Evolutionary conservation across 2,888 invertebrate species (phyloP).

Genomic region (Erannis defoliaria): DNA sequence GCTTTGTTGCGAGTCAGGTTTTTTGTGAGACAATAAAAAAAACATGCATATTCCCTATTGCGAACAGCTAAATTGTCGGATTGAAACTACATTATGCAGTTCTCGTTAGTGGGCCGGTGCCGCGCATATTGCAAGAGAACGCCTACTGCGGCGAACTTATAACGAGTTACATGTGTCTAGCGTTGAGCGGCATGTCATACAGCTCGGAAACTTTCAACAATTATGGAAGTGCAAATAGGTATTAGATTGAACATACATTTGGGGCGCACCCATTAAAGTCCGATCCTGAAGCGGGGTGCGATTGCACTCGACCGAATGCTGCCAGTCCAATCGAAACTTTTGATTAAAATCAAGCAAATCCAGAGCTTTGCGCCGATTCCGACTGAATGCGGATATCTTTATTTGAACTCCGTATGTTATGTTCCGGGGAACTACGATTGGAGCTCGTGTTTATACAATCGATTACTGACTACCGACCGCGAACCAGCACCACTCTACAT

Average conservation of each 20-base stretch:
- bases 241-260: slow-evolving; percentile 80
- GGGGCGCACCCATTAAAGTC: slow-evolving; percentile 72
- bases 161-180: slow-evolving; percentile 69
- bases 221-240: slow-evolving; percentile 77
- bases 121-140: slow-evolving; percentile 47
- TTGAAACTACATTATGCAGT: slow-evolving; percentile 51
- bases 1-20: too few relatives aligned
- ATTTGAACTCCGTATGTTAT: slow-evolving; percentile 78
- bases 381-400: slow-evolving; percentile 78
- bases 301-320: slow-evolving; percentile 70
- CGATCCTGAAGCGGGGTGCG: slow-evolving; percentile 65
- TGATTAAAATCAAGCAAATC: slow-evolving; percentile 86
- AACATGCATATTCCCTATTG: slow-evolving; percentile 9
- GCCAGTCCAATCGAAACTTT: slow-evolving; percentile 84
- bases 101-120: slow-evolving; percentile 49
- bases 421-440: slow-evolving; percentile 69
- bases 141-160: slow-evolving; percentile 65
- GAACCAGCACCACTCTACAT: slow-evolving; percentile 17
- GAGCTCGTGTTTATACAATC: slow-evolving; percentile 72
- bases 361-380: slow-evolving; percentile 67
- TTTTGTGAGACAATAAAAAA: too few relatives aligned
- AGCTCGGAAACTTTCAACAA: slow-evolving; percentile 68
- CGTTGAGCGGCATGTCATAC: slow-evolving; percentile 53
- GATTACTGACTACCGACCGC: slow-evolving; percentile 53
- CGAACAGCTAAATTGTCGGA: slow-evolving; percentile 33